Percentiles rank a stretch among this genome's conserved stretches.
phyloP scores from a whole-genome alignment of 2,797 vertebrate genomes.

The Benthosema pterotum region DNA sequence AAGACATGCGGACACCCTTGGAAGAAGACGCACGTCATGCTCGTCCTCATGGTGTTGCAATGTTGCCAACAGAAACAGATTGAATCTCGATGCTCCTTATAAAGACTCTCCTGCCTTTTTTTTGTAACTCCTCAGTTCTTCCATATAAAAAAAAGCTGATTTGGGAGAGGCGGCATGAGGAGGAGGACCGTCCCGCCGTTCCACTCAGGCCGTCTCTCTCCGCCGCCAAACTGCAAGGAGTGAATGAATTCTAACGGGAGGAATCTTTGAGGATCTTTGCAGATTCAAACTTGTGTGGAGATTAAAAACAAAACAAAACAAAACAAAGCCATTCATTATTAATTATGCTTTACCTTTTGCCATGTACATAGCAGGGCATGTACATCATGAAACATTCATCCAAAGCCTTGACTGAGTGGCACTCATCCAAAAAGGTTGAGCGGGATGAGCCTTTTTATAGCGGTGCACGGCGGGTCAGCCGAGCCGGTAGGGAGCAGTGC shows the following conservation, averaged over 20 bases:
- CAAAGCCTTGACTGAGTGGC: constrained; percentile 54
- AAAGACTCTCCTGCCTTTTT: constrained; percentile 7
- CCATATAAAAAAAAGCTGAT: constrained; percentile 8
- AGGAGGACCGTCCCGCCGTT: too few relatives aligned
- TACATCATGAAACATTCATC: constrained; percentile 73
- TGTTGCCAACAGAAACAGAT: constrained; percentile 38
- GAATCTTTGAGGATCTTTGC: constrained; percentile 37
- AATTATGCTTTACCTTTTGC: constrained; percentile 69
- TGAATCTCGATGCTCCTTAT: constrained; percentile 52
- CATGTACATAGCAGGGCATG: constrained; percentile 75
- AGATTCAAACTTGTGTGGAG: constrained; percentile 52
- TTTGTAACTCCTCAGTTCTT: constrained; percentile 19
- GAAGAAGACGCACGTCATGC: constrained; percentile 17
- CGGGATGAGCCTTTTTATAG: constrained; percentile 66
- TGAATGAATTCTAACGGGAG: background rate
- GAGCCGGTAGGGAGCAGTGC: constrained; percentile 63
- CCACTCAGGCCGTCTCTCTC: constrained; percentile 29
- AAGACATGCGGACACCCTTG: background rate
- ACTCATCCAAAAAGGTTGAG: constrained; percentile 62
- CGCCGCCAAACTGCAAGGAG: constrained; percentile 13
- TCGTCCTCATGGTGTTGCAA: constrained; percentile 27
- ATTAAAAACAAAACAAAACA: too few relatives aligned
- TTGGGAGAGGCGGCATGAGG: constrained; percentile 9
- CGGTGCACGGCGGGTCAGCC: constrained; percentile 62
- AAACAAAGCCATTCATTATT: constrained; percentile 65